Base-by-base conservation (phyloP, 2,113 vertebrate genomes). In the Pterocles burchelli region DNA sequence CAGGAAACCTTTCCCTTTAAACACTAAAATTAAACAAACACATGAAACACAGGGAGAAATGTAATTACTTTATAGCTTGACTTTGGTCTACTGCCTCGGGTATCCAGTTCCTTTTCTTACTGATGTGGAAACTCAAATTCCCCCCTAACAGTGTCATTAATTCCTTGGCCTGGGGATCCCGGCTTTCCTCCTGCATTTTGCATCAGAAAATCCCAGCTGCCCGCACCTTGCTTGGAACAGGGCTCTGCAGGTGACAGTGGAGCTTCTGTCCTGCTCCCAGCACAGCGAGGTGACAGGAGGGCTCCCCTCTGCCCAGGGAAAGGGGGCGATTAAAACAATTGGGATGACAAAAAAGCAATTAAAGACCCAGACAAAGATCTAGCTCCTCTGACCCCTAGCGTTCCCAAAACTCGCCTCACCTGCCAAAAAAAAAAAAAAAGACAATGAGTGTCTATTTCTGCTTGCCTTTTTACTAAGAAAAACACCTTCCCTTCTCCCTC, bases 51-150 rank as follows among this genome's bases (percentile, higher is more conserved):
- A 29, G 85, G 49, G 90, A 97, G 94, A 97, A 97, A 91, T 81
- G 43, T 96, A 96, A 96, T 97, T 95, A 94, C 91, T 96, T 97
- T 95, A 97, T 91, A 93, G 92, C 90, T 97, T 97, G 90, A 97
- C 93, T 95, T 97, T 96, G 96, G 95, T 97, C 87, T 95, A 43
- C 74, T 97, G 96, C 96, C 96, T 95, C 12, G 58, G 79, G 79
- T 97, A 94, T 97, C 79, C 89, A 90, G 90, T 96, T 96, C 90
- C 91, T 55, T 96, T 95, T 94, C 96, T 95, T 83, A 96, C 73
- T 96, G 95, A 97, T 94, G 91, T 97, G 92, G 96, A 96, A 96
- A 96, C 71, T 92, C 82, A 89, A 70, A 95, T 90, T 94, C 93
- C 84, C 89, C 83, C 89, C 71, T 93, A 58, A 94, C 88, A 72